Evolutionary conservation across 2,888 invertebrate genomes (phyloP), one percentile per base, ranked within the genome.

Genomic region (Rotaria macrura): DNA sequence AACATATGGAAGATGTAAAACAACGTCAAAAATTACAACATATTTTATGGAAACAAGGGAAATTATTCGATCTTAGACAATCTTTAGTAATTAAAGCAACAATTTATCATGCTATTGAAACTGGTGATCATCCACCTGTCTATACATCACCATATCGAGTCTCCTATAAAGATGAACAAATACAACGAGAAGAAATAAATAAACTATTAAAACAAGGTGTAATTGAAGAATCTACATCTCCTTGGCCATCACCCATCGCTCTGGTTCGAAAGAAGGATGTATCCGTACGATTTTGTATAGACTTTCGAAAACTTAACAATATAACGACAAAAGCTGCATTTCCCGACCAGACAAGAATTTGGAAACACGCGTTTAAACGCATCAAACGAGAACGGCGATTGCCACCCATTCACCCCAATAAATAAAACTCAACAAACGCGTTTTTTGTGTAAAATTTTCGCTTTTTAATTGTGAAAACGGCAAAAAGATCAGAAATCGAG

Each of bases 281-380:
- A 25, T 79, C 72, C 12, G 25, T 47, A 3, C 79, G 87, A 38
- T 38, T 87, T 38, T 87, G 87, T 40, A 86, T 87, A 0, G 87
- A 87, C 57, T 87, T 87, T 52, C 34, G 87, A 20, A 84, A 84
- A 47, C 83, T 87, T 9, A 88, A 88, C 72, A 54, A 72, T 25
- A 87, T 87, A 49, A 87, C 87, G 0, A 49, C 85, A 17, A 74
- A 83, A 72, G 88, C 87, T 84, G 87, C 87, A 10, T 87, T 79
- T 57, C 88, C n/a, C n/a, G n/a, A n/a, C n/a, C n/a, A n/a, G n/a
- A n/a, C n/a, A n/a, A n/a, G n/a, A n/a, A n/a, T n/a, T n/a, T n/a
- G n/a, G n/a, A n/a, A n/a, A n/a, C n/a, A n/a, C n/a, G n/a, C n/a
- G n/a, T n/a, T n/a, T n/a, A n/a, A n/a, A n/a, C n/a, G n/a, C n/a